These are phyloP conservation scores for Avahi laniger DNA, from an alignment of 2,797 vertebrate genomes.

Conservation along the genomic window DNA sequence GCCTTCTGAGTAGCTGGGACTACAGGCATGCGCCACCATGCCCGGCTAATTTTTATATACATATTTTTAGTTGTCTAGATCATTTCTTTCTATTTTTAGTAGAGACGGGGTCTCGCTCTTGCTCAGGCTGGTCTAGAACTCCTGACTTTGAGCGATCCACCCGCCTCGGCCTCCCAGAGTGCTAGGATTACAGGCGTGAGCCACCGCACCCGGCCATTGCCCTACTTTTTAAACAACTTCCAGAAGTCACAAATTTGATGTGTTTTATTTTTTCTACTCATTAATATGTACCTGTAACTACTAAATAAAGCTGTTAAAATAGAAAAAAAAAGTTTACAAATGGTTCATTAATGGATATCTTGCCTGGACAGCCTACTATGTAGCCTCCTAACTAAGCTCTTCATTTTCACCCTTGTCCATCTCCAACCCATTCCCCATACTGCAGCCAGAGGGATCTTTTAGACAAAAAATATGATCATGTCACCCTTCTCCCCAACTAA, in stretches of 20 bases:
- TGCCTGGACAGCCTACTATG: neutral
- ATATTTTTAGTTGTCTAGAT: too few species aligned
- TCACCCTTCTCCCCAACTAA: neutral
- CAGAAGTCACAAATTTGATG: neutral
- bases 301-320: neutral
- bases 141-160: too few species aligned
- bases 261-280: neutral
- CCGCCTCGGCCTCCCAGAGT: too few species aligned
- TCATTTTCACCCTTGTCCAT: neutral
- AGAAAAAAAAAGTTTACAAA: neutral
- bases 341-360: neutral
- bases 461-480: neutral
- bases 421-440: neutral
- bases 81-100: too few species aligned
- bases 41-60: too few species aligned
- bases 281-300: neutral
- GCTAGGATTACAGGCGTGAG: too few species aligned
- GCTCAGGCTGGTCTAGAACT: too few species aligned
- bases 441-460: neutral
- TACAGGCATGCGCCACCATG: too few species aligned
- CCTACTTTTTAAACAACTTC: neutral
- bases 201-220: too few species aligned
- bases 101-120: too few species aligned
- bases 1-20: too few species aligned
- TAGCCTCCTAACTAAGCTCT: neutral